Evolutionary conservation across 2,113 vertebrate species (phyloP).

Genomic region (Stigmatopora nigra): DNA sequence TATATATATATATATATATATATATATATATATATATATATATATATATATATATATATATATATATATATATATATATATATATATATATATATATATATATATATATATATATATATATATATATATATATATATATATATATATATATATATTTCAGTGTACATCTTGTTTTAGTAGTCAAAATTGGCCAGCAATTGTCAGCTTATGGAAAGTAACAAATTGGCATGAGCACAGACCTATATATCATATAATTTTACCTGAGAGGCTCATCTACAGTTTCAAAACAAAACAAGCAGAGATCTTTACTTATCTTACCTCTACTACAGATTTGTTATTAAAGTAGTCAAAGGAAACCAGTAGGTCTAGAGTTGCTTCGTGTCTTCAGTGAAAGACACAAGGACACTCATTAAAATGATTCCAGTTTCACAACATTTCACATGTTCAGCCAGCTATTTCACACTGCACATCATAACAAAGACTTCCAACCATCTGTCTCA

Average conservation of each 20-base stretch:
- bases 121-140: too few species aligned
- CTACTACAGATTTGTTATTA: background rate
- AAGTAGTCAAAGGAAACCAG: background rate
- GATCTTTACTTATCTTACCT: background rate
- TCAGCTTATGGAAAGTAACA: background rate
- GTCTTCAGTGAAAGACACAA: background rate
- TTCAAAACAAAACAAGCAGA: background rate
- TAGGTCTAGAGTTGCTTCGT: conserved; percentile 2
- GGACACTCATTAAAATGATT: conserved; percentile 3
- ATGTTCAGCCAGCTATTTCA: conserved; percentile 4
- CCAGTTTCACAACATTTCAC: conserved; percentile 6
- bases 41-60: too few species aligned
- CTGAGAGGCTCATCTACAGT: background rate
- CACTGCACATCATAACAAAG: conserved; percentile 3
- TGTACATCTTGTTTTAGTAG: background rate
- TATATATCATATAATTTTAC: background rate
- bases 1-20: too few species aligned
- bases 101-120: too few species aligned
- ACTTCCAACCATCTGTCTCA: conserved; percentile 4
- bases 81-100: too few species aligned
- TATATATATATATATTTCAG: too few species aligned
- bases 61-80: too few species aligned
- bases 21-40: too few species aligned
- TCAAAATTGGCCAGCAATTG: background rate
- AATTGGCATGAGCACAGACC: background rate